These are phyloP conservation scores for Pseudochirops cupreus DNA, from an alignment of 2,797 vertebrate species.

Conservation along the genomic window DNA sequence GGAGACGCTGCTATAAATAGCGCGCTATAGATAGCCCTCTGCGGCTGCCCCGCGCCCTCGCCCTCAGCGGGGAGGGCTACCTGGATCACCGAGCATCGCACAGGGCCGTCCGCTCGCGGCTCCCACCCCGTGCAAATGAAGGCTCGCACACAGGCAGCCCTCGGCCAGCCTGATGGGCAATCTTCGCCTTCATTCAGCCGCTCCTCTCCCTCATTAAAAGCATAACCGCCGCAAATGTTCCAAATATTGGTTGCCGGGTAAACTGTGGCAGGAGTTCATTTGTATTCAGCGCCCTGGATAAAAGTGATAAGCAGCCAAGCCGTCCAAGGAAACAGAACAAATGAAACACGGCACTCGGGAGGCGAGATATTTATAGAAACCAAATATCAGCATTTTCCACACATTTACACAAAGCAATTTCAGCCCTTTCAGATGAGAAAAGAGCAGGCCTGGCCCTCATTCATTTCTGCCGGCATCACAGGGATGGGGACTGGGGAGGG, in stretches of 20 bases:
- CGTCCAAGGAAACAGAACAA: constrained; percentile 84
- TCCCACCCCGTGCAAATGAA: not conserved
- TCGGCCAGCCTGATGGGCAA: constrained; percentile 54
- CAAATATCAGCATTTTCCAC: constrained; percentile 90
- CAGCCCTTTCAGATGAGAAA: constrained; percentile 85
- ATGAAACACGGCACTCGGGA: constrained; percentile 83
- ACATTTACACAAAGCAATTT: constrained; percentile 89
- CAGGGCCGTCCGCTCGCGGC: not conserved
- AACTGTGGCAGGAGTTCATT: constrained; percentile 76
- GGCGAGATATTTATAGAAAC: constrained; percentile 89
- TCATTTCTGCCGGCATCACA: constrained; percentile 81
- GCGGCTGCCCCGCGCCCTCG: constrained; percentile 22
- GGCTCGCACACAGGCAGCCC: not conserved
- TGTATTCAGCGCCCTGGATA: constrained; percentile 83
- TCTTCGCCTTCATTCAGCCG: constrained; percentile 72
- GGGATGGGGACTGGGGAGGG: constrained; percentile 66
- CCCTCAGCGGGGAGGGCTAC: constrained; percentile 25
- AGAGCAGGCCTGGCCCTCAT: constrained; percentile 79
- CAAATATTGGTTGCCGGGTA: constrained; percentile 73
- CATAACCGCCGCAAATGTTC: constrained; percentile 75
- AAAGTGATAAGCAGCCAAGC: constrained; percentile 85
- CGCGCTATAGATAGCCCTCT: constrained; percentile 77
- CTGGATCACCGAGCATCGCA: not conserved
- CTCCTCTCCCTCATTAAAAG: constrained; percentile 75
- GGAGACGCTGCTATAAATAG: constrained; percentile 79